Base-by-base conservation (phyloP, 2,113 vertebrate species). In the Thunnus thynnus region DNA sequence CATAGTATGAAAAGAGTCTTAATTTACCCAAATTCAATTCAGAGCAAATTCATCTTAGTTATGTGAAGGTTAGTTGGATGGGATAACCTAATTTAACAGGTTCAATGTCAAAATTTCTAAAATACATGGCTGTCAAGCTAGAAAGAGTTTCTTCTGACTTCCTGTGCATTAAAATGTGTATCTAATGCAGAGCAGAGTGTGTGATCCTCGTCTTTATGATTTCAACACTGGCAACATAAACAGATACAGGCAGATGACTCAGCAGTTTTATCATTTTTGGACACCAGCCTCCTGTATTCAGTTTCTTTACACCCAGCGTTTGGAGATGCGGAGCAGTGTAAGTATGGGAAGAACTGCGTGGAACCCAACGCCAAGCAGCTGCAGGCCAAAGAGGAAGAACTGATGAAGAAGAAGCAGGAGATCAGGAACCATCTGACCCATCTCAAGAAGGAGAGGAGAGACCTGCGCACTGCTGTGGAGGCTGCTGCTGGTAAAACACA, bases 301-400 rank as follows among this genome's bases (percentile, higher is more conserved):
- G 41, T 6, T 7, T 68, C 52, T 30, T 77, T 16, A 66, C 6
- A 10, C 25, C 25, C 0, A 0, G 0, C 72, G 8, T 22, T 1
- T 79, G 18, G 52, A 99, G 98, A 95, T 88, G 95, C 95, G 0
- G 98, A 99, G 44, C 98, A 98, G 91, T 97, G 97, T 81, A 98
- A 97, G 76, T 99, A 99, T 0, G 98, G 98, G 16, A 99, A 99
- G 94, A 99, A 99, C 90, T 96, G 98, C 0, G 98, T 99, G 48
- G 98, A 99, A 85, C 98, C 98, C 0, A 98, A 99, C 2, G 98
- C 98, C 55, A 97, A 96, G 92, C 95, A 91, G 13, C 89, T 99
- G 32, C 98, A 98, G 88, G 74, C 92, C 65, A 97, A 96, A 83
- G 97, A 99, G 62, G 97, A 98, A 1, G 97, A 98, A 79, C 91